Evolutionary conservation across 2,888 invertebrate species (phyloP), one percentile per base, ranked within the genome.

Genomic region (Candidula unifasciata): DNA sequence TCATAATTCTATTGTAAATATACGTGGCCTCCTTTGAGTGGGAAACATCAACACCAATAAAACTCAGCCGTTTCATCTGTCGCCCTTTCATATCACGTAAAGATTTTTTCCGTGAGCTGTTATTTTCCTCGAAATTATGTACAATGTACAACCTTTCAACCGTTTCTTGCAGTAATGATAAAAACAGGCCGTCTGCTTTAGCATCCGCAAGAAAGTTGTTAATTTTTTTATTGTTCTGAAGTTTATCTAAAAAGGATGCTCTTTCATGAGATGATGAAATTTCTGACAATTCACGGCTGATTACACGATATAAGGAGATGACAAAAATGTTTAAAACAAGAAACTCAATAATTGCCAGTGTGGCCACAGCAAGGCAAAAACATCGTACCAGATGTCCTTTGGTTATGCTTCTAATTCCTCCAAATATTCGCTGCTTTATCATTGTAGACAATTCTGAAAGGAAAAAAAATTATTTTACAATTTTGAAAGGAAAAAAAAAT

Each of bases 41-140:
- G 2, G 91, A 91, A 3, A 91, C 90, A 86, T 92, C 92, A 13
- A 91, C 8, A 24, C 90, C 90, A 37, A 91, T 30, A 27, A 82
- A 82, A 74, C 84, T 86, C 24, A 87, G 80, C 24, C 66, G 27
- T 24, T 81, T 81, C 81, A 81, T 73, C 2, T n/a, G 52, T 24
- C 73, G 71, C 3, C 66, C 69, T 44, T 76, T 79, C 13, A 76
- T 33, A 33, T 44, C 80, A 5, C 60, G 35, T 77, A 78, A 6
- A 10, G 2, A 18, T 27, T 52, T 27, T 3, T 35, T 18, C 8
- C 35, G 33, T 35, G 13, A 21, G 6, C 57, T 30, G 24, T 60
- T n/a, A 27, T 13, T 18, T 37, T 73, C 35, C 27, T 24, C 8
- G 2, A 18, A 33, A 30, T 87, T 69, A n/a, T 87, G 80, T 44